Evolutionary conservation across 2,113 vertebrate species (phyloP), one percentile per base, ranked within the genome.

Genomic region (Perca flavescens): DNA sequence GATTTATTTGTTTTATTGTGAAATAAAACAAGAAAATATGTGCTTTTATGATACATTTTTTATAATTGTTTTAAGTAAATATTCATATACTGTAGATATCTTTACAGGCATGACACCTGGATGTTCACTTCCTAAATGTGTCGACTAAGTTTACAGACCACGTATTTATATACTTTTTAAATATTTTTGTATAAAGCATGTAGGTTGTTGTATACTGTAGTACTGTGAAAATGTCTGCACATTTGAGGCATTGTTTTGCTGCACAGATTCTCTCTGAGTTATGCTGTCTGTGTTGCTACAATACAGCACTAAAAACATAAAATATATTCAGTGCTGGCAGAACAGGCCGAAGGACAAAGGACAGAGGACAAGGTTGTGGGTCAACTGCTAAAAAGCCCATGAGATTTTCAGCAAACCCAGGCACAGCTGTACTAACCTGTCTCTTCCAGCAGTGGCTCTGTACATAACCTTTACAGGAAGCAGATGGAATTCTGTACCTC

Each of bases 321-420:
- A 76, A 72, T 75, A 68, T 28, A 66, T 46, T 83, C 46, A 67
- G 28, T 19, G 19, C 65, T 76, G 58, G 57, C 74, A 73, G 57
- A 85, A 58, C 1, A 73, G 74, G 54, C 40, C 13, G 7, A 56
- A 63, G 57, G 69, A 77, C 75, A 80, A 36, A 74, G 47, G 69
- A 80, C 82, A 78, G 43, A 74, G 47, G 69, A 80, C 82, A 78
- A 80, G 80, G 78, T 77, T 28, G 5, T 64, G 52, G 88, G 84
- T 87, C 83, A 91, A 88, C 58, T 79, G 80, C 73, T 84, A 31
- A 88, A 80, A 68, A 73, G 69, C 76, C 64, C 40, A 46, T 72
- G 69, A 79, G 67, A 79, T 78, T 85, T 84, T 53, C 73, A 62
- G 53, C 71, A 34, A 73, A 66, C 34, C 74, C 13, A 54, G 19